Evolutionary conservation across 2,797 vertebrate genomes (phyloP), one percentile per base, ranked within the genome.

Genomic region (Pteropus rufus): DNA sequence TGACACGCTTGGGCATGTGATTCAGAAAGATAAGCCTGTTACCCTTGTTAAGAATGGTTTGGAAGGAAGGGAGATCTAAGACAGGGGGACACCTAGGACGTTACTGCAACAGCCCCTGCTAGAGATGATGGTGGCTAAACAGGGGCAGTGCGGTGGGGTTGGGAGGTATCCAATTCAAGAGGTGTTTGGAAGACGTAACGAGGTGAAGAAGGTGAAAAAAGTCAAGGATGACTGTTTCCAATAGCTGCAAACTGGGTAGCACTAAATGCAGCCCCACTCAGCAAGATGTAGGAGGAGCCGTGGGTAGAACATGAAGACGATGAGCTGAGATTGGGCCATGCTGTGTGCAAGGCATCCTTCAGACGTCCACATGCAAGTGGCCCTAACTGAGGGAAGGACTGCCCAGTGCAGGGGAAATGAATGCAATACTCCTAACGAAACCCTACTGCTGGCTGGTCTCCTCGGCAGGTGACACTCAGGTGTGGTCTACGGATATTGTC

Each of bases 231-330:
- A 34, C 16, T 11, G 5, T 56, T 44, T 36, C 81, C 7, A 16
- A 23, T 0, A 36, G 54, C 14, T 8, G 54, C 23, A 46, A n/a
- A 58, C 6, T 0, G 18, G n/a, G n/a, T 12, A 0, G 39, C 39
- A 58, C 6, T 15, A 64, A 58, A 52, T 1, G 21, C 0, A 16
- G 44, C 16, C 36, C 44, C n/a, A 9, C 2, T 46, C 3, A 15
- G 31, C 41, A 31, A 41, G 88, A 73, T 0, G 5, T 4, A 21
- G 70, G 21, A 44, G 54, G 8, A 73, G 87, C 79, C 31, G 12
- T 0, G 4, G 31, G 26, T 15, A 24, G 15, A 52, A 36, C 10
- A 31, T 0, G 67, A 18, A 15, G 39, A 65, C 1, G 23, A n/a
- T 7, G 39, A 67, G n/a, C 0, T 15, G 49, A 41, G 49, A 23